Base-by-base conservation (phyloP, 2,797 vertebrate species). In the Macroramphosus scolopax region DNA sequence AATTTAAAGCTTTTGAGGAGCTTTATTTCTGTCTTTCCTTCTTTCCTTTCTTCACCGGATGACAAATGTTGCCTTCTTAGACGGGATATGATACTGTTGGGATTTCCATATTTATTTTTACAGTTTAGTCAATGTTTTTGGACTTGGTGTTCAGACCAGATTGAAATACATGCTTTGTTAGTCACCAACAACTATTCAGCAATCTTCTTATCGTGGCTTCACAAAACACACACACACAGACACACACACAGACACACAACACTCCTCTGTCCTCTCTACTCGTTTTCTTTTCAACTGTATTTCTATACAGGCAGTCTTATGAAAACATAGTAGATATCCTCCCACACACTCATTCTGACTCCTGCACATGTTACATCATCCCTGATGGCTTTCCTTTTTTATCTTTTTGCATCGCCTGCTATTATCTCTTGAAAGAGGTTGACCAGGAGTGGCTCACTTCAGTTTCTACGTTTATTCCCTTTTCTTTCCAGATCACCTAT, bases 341-440 rank as follows among this genome's bases (percentile, higher is more conserved):
- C 78, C 81, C 69, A 78, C 82, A 61, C 10, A 13, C 67, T 73
- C 51, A 63, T 61, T 75, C 68, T 65, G 63, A 74, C 74, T 82
- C 77, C 73, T 72, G 77, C 79, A 79, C 68, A 78, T 10, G 55
- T 86, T 86, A 85, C 76, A 84, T 85, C 76, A 86, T 78, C 54
- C 44, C 52, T 36, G 35, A 56, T 65, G 58, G 63, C 51, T 58
- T 45, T 46, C 69, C 60, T 55, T 33, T 69, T 68, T 68, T 45
- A 1, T 66, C 17, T 67, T 51, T 74, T 54, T 39, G 43, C 43
- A 50, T 49, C 51, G 29, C 55, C 55, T 48, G 59, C 46, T n/a
- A n/a, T 57, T 38, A 61, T 68, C 38, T 75, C 31, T 38, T 56
- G 16, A 56, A 60, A 33, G 17, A 49, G 32, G 35, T 44, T 78